Evolutionary conservation across 2,797 vertebrate genomes (phyloP).

Genomic region (Manis crassicaudata): DNA sequence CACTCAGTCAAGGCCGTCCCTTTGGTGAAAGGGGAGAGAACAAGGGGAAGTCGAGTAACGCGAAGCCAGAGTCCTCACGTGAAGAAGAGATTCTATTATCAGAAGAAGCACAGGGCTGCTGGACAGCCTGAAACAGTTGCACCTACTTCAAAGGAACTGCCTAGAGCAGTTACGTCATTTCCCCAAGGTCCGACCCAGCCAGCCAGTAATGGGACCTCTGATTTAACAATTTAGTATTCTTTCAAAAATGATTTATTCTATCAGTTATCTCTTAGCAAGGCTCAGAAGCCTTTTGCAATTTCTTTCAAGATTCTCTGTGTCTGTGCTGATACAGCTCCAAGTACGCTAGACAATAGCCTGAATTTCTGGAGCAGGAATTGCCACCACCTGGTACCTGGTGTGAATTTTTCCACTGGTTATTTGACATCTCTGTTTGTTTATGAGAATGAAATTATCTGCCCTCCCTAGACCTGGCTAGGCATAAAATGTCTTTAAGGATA

Average conservation of each 20-base stretch:
- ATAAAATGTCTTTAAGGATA: constrained; percentile 1
- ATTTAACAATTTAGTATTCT: neutral
- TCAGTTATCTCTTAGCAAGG: neutral
- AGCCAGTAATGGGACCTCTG: neutral
- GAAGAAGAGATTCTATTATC: neutral
- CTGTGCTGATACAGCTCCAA: neutral
- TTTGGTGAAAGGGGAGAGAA: neutral
- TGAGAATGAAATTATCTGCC: neutral
- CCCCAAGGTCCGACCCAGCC: neutral
- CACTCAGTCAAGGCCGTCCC: neutral
- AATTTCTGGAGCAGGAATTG: neutral
- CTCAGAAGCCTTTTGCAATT: neutral
- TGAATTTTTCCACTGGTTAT: constrained; percentile 2
- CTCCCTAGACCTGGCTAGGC: neutral
- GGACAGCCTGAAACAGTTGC: neutral
- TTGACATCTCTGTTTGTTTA: neutral
- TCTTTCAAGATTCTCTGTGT: neutral
- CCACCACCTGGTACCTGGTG: neutral
- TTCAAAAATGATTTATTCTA: constrained; percentile 7
- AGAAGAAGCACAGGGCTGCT: neutral
- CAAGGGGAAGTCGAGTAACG: neutral
- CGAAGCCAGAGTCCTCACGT: neutral
- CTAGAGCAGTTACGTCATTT: neutral
- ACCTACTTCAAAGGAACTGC: neutral
- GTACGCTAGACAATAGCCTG: neutral